Evolutionary conservation across 1,140 invertebrate species (phyloP).

Genomic region (Aporrectodea caliginosa): DNA sequence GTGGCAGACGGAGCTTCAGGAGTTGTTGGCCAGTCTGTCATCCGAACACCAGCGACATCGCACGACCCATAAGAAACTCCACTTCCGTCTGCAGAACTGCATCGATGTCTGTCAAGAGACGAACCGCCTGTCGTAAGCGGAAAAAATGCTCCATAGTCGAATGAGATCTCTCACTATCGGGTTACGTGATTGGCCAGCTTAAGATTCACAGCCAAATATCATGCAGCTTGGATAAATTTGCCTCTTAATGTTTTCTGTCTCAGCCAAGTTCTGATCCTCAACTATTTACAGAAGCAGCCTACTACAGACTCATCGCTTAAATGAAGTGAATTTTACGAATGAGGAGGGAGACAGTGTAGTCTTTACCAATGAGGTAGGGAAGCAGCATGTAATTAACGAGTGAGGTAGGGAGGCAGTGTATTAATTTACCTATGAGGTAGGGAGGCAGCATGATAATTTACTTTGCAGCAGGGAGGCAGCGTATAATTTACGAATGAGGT

Average conservation of each 20-base stretch:
- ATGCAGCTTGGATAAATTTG: neutral
- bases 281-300: neutral
- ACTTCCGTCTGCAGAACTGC: neutral
- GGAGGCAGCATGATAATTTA: no score
- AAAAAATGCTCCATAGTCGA: neutral
- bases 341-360: no score
- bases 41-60: neutral
- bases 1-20: neutral
- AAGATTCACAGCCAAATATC: neutral
- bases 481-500: no score
- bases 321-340: no score
- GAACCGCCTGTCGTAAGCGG: neutral
- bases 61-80: neutral
- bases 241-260: neutral
- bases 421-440: no score
- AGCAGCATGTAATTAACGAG: no score
- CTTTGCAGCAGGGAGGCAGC: no score
- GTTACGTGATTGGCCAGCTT: neutral
- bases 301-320: neutral
- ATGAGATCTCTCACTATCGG: neutral
- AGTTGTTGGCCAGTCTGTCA: neutral
- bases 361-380: no score
- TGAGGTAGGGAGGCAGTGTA: no score
- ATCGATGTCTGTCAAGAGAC: neutral
- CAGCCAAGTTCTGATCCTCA: neutral